Evolutionary conservation across 2,888 invertebrate genomes (phyloP).

Genomic region (Salpingus planirostris): DNA sequence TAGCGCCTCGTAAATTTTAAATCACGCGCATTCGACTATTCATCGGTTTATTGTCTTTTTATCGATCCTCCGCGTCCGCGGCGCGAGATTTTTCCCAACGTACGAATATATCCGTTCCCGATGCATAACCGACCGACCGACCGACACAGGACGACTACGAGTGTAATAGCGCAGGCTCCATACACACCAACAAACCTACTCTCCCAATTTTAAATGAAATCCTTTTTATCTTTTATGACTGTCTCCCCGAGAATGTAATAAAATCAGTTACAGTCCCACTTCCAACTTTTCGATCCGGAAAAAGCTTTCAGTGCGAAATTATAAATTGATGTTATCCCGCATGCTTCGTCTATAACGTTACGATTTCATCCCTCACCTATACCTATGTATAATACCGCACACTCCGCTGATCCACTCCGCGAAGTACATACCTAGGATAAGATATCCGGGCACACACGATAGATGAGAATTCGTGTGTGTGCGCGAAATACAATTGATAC

Average conservation of each 20-base stretch:
- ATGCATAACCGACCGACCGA: too few relatives aligned
- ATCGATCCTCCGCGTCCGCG: constrained; percentile 9
- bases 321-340: constrained; percentile 17
- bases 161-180: constrained; percentile 4
- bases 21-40: constrained; percentile 8
- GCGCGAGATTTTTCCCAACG: too few relatives aligned
- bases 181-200: constrained; percentile 13
- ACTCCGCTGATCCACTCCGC: too few relatives aligned
- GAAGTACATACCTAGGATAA: too few relatives aligned
- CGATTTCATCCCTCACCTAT: constrained; percentile 9
- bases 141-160: neutral
- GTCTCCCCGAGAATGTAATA: constrained; percentile 19
- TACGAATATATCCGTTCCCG: too few relatives aligned
- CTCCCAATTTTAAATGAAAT: constrained; percentile 17
- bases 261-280: constrained; percentile 19
- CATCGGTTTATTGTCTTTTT: constrained; percentile 12
- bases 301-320: constrained; percentile 16
- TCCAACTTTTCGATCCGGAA: constrained; percentile 17
- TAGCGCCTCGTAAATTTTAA: constrained; percentile 10
- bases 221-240: constrained; percentile 21
- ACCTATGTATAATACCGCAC: too few relatives aligned
- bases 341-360: constrained; percentile 11
- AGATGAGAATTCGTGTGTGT: too few relatives aligned
- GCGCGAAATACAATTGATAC: too few relatives aligned
- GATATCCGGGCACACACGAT: too few relatives aligned